These are phyloP conservation scores for Heliconius hermathena DNA, from an alignment of 1,140 invertebrate genomes.

Conservation along the genomic window DNA sequence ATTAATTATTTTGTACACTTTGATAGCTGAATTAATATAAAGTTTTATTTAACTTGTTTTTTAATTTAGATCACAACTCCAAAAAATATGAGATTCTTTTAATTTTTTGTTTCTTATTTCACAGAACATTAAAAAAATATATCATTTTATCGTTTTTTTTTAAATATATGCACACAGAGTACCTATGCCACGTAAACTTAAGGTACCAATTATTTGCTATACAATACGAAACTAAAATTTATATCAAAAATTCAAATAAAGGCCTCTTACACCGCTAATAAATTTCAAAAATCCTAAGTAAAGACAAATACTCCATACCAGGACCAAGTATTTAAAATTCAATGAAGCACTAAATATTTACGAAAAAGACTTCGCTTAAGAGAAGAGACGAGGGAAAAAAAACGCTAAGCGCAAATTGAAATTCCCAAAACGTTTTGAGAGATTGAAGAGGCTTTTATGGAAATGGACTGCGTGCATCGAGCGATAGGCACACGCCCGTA, in stretches of 20 bases:
- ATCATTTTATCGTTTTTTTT: too few relatives aligned
- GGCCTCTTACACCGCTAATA: conserved; percentile 4
- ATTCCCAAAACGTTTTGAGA: conserved; percentile 77
- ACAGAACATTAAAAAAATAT: neutral
- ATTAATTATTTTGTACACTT: neutral
- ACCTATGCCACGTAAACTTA: too few relatives aligned
- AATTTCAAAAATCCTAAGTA: conserved; percentile 12
- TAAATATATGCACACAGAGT: too few relatives aligned
- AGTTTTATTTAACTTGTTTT: neutral
- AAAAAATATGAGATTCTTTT: too few relatives aligned
- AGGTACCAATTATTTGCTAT: neutral
- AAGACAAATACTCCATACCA: conserved; percentile 25
- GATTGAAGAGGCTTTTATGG: conserved; percentile 81
- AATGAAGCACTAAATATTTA: conserved; percentile 53
- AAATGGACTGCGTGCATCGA: conserved; percentile 76
- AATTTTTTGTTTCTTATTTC: neutral
- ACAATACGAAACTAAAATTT: conserved; percentile 21
- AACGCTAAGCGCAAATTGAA: conserved; percentile 76
- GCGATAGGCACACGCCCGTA: conserved; percentile 66
- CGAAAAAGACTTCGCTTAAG: conserved; percentile 46
- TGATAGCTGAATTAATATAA: neutral
- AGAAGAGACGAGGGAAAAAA: conserved; percentile 40
- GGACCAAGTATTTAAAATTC: conserved; percentile 38
- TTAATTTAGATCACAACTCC: neutral
- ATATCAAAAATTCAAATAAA: neutral